Evolutionary conservation across 2,113 vertebrate genomes (phyloP).

Genomic region (Aegotheles bennettii): DNA sequence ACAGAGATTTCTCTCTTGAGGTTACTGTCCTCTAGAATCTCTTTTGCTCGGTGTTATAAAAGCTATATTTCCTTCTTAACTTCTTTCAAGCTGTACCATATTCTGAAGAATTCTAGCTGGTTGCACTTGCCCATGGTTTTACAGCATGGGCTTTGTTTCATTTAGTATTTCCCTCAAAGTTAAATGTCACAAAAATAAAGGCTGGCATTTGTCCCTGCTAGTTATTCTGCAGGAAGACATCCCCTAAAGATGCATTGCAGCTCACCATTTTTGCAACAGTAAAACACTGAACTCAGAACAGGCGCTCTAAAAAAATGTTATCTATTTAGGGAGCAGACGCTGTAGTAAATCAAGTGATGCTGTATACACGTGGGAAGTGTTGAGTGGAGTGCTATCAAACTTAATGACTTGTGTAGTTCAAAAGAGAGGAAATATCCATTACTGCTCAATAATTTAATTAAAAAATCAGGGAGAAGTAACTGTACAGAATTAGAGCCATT

Average conservation of each 20-base stretch:
- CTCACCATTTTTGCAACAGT: not conserved
- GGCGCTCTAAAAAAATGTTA: not conserved
- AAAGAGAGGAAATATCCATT: not conserved
- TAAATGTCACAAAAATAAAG: not conserved
- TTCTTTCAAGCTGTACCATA: not conserved
- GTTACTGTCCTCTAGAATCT: not conserved
- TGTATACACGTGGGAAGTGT: not conserved
- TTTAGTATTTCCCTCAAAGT: not conserved
- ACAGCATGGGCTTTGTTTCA: not conserved
- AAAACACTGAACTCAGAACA: not conserved
- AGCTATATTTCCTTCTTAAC: not conserved
- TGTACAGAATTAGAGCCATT: not conserved
- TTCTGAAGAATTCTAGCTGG: not conserved
- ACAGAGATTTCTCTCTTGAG: not conserved
- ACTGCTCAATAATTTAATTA: not conserved
- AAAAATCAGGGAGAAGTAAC: not conserved
- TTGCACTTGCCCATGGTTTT: not conserved
- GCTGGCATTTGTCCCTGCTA: not conserved
- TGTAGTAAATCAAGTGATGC: not conserved
- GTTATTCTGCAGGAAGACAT: not conserved
- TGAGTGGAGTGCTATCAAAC: not conserved
- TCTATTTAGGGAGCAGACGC: not conserved
- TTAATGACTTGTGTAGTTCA: not conserved
- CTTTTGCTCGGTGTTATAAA: not conserved
- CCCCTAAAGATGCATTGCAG: not conserved